A percentile compares a stretch with the other conserved stretches of the same genome.
Evolutionary conservation across 2,113 vertebrate genomes (phyloP).

Genomic region (Edolisoma coerulescens): DNA sequence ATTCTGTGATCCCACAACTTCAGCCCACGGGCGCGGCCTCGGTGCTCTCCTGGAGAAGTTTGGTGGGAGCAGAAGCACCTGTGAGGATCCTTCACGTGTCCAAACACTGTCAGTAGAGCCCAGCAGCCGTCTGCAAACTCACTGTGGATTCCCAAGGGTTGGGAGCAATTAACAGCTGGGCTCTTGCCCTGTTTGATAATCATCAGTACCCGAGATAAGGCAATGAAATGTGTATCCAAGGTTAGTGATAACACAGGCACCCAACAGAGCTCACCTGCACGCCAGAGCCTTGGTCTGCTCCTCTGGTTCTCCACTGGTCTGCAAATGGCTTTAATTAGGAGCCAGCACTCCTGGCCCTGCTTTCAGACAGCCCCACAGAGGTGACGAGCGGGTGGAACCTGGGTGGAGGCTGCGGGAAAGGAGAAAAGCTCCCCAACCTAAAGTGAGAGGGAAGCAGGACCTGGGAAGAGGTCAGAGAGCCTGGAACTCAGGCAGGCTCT

Average conservation of each 20-base stretch:
- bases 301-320: not conserved
- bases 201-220: not conserved
- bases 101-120: rapidly evolving
- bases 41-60: rapidly evolving
- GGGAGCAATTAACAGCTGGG: not conserved
- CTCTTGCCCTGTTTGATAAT: not conserved
- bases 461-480: not conserved
- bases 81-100: not conserved
- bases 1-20: not conserved
- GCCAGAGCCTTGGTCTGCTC: not conserved
- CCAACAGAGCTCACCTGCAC: not conserved
- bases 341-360: not conserved
- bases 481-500: not conserved
- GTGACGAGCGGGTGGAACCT: not conserved
- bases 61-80: not conserved
- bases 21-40: not conserved
- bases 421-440: not conserved
- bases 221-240: not conserved
- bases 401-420: not conserved
- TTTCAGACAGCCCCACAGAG: not conserved
- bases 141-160: not conserved
- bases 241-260: not conserved
- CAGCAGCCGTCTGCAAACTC: not conserved
- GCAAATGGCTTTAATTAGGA: not conserved
- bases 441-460: not conserved